Percentiles rank a stretch among this genome's conserved stretches.
These are phyloP conservation scores for Cherax destructor DNA, from an alignment of 1,140 invertebrate genomes.

Conservation along the genomic window DNA sequence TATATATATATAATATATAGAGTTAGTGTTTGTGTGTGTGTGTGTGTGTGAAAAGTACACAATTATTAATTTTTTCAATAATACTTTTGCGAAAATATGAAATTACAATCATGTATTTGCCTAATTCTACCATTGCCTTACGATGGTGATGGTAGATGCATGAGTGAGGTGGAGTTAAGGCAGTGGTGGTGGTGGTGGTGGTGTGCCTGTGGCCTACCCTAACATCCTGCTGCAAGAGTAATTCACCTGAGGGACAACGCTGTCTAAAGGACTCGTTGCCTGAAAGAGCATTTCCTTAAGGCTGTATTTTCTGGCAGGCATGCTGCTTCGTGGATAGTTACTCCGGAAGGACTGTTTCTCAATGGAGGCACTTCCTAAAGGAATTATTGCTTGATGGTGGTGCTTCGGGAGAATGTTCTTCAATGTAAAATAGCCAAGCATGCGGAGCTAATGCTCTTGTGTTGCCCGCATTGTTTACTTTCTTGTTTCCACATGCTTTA, in stretches of 20 bases:
- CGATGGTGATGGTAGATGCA: too few relatives aligned
- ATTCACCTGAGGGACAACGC: neutral
- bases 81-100: too few relatives aligned
- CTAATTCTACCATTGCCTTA: too few relatives aligned
- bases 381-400: neutral
- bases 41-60: too few relatives aligned
- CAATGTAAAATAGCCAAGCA: neutral
- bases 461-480: neutral
- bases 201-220: neutral
- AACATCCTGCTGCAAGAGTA: neutral
- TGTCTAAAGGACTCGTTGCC: neutral
- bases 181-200: neutral
- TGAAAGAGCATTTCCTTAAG: constrained; percentile 7
- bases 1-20: too few relatives aligned
- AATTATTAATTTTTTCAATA: too few relatives aligned
- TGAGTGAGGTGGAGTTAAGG: too few relatives aligned
- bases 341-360: neutral
- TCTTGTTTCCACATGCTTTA: too few relatives aligned
- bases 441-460: neutral
- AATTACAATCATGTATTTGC: too few relatives aligned
- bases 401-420: constrained; percentile 17
- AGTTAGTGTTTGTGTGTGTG: too few relatives aligned
- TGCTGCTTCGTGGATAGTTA: constrained; percentile 1
- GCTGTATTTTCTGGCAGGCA: neutral
- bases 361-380: neutral